Evolutionary conservation across 2,888 invertebrate genomes (phyloP).

Genomic region (Ichneumoninae sp.): DNA sequence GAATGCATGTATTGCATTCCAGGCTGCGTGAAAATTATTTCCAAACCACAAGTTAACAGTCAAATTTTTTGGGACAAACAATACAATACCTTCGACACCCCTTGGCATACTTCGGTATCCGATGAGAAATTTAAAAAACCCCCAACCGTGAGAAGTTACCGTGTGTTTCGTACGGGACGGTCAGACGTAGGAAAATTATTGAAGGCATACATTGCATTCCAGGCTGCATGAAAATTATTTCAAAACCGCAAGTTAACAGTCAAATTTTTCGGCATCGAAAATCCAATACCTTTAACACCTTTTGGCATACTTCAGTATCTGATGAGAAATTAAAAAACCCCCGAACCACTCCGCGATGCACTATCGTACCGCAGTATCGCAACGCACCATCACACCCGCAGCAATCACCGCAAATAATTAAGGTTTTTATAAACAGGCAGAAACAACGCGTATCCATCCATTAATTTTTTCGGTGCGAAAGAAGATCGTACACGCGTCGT

Average conservation of each 20-base stretch:
- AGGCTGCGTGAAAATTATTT: no score
- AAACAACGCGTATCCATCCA: neutral
- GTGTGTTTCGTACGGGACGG: no score
- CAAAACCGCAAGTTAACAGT: neutral
- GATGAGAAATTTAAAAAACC: neutral
- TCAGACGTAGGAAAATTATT: no score
- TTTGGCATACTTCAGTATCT: neutral
- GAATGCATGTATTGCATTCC: no score
- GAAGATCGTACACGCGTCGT: slow-evolving; percentile 69
- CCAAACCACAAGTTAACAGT: no score
- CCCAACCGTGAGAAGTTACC: neutral
- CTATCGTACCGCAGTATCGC: neutral
- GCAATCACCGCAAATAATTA: neutral
- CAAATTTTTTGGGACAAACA: no score
- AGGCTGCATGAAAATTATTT: no score
- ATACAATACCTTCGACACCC: no score
- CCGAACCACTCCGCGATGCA: slow-evolving; percentile 12
- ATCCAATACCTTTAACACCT: no score
- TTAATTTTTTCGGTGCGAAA: slow-evolving; percentile 1
- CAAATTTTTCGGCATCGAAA: neutral
- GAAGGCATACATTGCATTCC: no score
- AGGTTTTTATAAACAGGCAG: neutral
- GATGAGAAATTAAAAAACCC: neutral
- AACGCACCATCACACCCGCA: neutral
- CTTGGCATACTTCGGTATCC: no score